Evolutionary conservation across 1,140 invertebrate genomes (phyloP).

Genomic region (Orius insidiosus): DNA sequence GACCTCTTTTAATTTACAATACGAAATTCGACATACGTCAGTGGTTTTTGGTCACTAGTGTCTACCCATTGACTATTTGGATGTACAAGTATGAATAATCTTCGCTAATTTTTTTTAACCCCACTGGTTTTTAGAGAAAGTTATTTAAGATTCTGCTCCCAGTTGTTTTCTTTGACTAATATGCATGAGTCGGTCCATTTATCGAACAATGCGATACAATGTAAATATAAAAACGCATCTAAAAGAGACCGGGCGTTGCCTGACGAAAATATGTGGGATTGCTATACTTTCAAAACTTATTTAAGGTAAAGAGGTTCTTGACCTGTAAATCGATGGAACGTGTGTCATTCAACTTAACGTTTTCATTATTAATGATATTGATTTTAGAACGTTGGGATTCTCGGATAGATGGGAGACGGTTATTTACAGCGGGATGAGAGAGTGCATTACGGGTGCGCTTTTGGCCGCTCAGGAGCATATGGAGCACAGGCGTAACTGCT

Average conservation of each 20-base stretch:
- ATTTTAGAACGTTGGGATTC: slow-evolving; percentile 36
- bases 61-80: slow-evolving; percentile 84
- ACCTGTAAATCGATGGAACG: not conserved
- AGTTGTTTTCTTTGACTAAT: slow-evolving; percentile 72
- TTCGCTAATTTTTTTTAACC: not conserved
- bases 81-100: slow-evolving; percentile 54
- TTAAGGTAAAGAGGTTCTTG: slow-evolving; percentile 29
- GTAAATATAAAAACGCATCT: slow-evolving; percentile 42
- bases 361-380: not conserved
- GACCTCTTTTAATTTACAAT: slow-evolving; percentile 66
- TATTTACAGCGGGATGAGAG: slow-evolving; percentile 78
- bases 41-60: slow-evolving; percentile 82
- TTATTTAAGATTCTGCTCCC: slow-evolving; percentile 83
- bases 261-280: slow-evolving; percentile 61
- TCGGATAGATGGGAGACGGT: slow-evolving; percentile 54
- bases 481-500: slow-evolving; percentile 71
- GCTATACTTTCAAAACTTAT: slow-evolving; percentile 53
- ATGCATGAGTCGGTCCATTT: slow-evolving; percentile 86
- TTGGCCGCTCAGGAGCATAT: slow-evolving; percentile 71
- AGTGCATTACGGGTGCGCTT: slow-evolving; percentile 69
- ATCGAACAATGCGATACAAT: slow-evolving; percentile 85
- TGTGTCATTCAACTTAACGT: not conserved
- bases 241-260: slow-evolving; percentile 61
- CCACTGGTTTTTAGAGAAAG: slow-evolving; percentile 46
- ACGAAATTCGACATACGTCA: slow-evolving; percentile 89